phyloP scores from a whole-genome alignment of 2,113 vertebrate genomes.

The Rhegmatorhina hoffmannsi region DNA sequence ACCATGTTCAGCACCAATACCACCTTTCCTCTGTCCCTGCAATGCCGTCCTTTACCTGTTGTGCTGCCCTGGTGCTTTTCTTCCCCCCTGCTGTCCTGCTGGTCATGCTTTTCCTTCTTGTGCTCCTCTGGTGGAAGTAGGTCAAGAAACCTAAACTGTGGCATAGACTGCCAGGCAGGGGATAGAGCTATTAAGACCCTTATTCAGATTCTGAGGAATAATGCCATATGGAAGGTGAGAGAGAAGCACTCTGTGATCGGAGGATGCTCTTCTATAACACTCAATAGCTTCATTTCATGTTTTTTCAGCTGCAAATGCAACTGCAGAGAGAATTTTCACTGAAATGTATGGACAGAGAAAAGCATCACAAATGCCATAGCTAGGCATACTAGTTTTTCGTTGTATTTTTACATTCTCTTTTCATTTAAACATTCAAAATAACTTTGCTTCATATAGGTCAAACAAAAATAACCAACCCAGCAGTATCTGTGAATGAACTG shows the following conservation, averaged over 20 bases:
- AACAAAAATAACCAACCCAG: neutral
- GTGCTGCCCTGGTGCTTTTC: neutral
- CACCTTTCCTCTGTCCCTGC: neutral
- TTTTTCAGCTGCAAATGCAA: neutral
- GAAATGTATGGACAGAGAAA: neutral
- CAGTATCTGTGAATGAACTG: rapidly evolving
- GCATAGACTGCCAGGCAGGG: neutral
- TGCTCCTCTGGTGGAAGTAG: neutral
- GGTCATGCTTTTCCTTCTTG: neutral
- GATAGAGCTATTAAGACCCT: neutral
- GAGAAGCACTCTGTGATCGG: neutral
- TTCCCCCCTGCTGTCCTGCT: neutral
- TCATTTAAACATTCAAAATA: neutral
- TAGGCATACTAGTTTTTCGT: neutral
- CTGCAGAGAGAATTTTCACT: neutral
- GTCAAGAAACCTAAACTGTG: neutral
- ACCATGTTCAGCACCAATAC: rapidly evolving
- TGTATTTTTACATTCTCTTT: neutral
- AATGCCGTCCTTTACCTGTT: neutral
- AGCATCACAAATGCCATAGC: neutral
- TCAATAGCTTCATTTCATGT: neutral
- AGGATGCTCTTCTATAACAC: neutral
- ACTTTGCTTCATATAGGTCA: neutral
- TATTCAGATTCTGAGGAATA: neutral
- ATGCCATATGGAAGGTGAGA: neutral